These are phyloP conservation scores for Apeltes quadracus DNA, from an alignment of 2,113 vertebrate genomes.

Conservation along the genomic window DNA sequence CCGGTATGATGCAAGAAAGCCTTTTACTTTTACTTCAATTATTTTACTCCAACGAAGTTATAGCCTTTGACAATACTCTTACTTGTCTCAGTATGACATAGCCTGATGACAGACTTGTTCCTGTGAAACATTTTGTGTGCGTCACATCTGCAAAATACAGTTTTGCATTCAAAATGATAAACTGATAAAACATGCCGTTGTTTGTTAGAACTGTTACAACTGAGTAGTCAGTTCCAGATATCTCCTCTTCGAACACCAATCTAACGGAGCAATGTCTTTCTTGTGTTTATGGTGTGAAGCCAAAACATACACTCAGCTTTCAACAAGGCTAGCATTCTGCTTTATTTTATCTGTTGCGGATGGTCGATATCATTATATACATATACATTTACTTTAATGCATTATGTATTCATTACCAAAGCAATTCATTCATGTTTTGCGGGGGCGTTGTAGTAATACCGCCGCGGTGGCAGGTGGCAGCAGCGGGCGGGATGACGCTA, in stretches of 20 bases:
- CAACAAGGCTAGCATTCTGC: background rate
- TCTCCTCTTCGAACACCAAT: background rate
- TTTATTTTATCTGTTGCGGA: background rate
- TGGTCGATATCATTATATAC: background rate
- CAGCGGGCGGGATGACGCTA: background rate
- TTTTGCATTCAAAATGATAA: background rate
- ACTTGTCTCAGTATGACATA: no score
- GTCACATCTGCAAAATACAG: background rate
- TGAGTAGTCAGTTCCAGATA: background rate
- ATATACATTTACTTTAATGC: no score
- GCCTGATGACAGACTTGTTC: no score
- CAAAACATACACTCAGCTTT: no score
- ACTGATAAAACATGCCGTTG: background rate
- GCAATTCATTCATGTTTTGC: background rate
- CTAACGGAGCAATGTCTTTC: background rate
- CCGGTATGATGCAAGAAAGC: background rate
- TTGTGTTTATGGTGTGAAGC: background rate
- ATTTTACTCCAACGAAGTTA: background rate
- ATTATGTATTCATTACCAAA: background rate
- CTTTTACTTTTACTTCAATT: background rate
- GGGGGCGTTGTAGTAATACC: slow-evolving; percentile 16
- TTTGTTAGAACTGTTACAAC: background rate
- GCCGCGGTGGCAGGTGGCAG: slow-evolving; percentile 22
- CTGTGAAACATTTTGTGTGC: no score
- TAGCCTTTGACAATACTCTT: background rate